Percentiles rank a stretch among this genome's conserved stretches.
phyloP scores from a whole-genome alignment of 2,888 invertebrate genomes.

The Caenorhabditis becei region DNA sequence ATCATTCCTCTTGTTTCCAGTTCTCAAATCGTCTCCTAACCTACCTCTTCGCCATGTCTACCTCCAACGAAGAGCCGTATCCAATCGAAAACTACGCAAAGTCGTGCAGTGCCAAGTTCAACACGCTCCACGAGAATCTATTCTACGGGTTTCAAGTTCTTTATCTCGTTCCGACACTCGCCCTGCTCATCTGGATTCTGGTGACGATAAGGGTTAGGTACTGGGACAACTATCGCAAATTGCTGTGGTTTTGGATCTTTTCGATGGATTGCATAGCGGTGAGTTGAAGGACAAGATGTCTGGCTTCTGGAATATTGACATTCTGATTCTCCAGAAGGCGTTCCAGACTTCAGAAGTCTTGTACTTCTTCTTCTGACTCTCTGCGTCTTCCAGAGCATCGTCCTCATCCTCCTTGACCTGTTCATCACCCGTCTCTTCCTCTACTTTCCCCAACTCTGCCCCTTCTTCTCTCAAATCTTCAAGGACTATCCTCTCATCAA shows the following conservation, averaged over 20 bases:
- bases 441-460: constrained; percentile 37
- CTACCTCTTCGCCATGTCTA: not conserved
- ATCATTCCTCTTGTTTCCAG: constrained; percentile 24
- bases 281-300: not conserved
- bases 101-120: constrained; percentile 8
- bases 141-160: constrained; percentile 3
- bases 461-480: constrained; percentile 18
- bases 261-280: constrained; percentile 34
- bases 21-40: constrained; percentile 36
- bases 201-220: not conserved
- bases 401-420: constrained; percentile 29
- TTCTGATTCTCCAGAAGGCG: too few species aligned
- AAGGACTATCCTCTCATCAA: constrained; percentile 9
- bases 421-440: constrained; percentile 41
- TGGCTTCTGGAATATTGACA: not conserved
- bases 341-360: too few species aligned
- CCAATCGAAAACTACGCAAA: constrained; percentile 6
- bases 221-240: not conserved
- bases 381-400: constrained; percentile 17
- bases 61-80: not conserved
- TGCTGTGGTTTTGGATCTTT: constrained; percentile 24
- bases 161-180: constrained; percentile 25
- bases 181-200: constrained; percentile 13
- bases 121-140: constrained; percentile 1
- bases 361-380: too few species aligned